Evolutionary conservation across 2,797 vertebrate species (phyloP), one percentile per base, ranked within the genome.

Genomic region (Pteronotus mesoamericanus): DNA sequence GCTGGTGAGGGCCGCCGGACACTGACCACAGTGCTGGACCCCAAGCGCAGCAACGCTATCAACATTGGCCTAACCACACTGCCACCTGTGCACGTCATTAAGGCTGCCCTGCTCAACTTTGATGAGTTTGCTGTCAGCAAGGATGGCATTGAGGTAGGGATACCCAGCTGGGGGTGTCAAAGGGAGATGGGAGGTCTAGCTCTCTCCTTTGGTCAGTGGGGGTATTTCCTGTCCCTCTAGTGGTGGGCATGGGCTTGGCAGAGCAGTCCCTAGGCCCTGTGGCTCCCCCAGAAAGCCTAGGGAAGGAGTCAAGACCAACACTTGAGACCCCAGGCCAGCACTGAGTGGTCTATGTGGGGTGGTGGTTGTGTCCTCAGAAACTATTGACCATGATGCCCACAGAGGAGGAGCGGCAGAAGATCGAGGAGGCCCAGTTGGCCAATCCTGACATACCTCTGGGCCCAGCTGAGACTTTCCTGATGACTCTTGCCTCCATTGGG

Each of bases 391-490:
- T 99, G 99, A 99, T 99, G 71, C 99, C 99, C 0, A 99, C 99
- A 0, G 99, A 99, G n/a, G 99, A 99, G 95, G 99, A 99, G 98
- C 99, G 99, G 97, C 99, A 99, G 98, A 99, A 99, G 99, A 99
- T 99, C 84, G 99, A 99, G 97, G 99, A 99, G 98, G 99, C 99
- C 21, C 99, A 99, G 96, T 12, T 99, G 97, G 99, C 99, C 78
- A 99, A 99, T 89, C 99, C 99, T 0, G 99, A 99, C 0, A 75
- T 99, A 53, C 99, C 99, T 0, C 97, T 99, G 96, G 99, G 99
- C 29, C 99, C 99, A 6, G 99, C 99, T 0, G 99, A 99, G 97
- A 99, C 99, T 98, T 99, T 99, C 95, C 98, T 99, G 72, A 99
- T 99, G 51, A 98, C 99, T 0, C 98, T 99, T 55, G 99, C 99